A percentile compares a stretch with the other conserved stretches of the same genome.
These are phyloP conservation scores for Mellilla xanthometata DNA, from an alignment of 2,888 invertebrate genomes.

Conservation along the genomic window DNA sequence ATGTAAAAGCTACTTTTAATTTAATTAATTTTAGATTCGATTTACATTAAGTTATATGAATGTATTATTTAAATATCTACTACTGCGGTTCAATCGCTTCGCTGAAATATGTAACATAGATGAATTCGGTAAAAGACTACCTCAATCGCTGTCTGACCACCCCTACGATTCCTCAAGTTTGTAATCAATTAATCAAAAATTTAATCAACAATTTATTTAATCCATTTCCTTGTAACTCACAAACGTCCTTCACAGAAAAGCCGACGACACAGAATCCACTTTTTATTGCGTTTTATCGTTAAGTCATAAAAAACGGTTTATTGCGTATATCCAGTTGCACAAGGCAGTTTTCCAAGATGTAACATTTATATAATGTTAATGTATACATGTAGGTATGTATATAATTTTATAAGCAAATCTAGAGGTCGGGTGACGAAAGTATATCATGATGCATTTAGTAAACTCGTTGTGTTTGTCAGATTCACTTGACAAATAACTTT, in stretches of 20 bases:
- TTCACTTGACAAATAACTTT: too few species aligned
- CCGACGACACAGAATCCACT: constrained; percentile 5
- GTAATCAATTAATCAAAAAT: neutral
- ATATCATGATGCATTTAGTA: neutral
- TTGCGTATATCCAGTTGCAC: constrained; percentile 9
- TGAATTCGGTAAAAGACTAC: too few species aligned
- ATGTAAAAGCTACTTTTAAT: too few species aligned
- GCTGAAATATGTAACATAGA: too few species aligned
- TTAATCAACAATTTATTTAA: neutral
- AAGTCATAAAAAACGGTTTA: constrained; percentile 13
- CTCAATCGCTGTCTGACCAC: too few species aligned
- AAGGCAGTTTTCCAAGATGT: constrained; percentile 13
- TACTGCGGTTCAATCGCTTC: too few species aligned
- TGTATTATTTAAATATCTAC: too few species aligned
- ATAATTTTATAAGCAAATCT: neutral
- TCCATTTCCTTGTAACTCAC: constrained; percentile 5
- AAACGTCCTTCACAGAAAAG: constrained; percentile 4
- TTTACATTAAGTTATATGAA: too few species aligned
- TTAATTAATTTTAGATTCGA: too few species aligned
- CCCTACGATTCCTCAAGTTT: too few species aligned
- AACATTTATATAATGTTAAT: constrained; percentile 10
- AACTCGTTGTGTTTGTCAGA: neutral
- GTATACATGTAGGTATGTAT: neutral
- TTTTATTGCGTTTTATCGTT: constrained; percentile 10
- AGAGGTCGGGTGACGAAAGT: constrained; percentile 4